Base-by-base conservation (phyloP, 2,797 vertebrate species). In the Enteromius paludinosus region DNA sequence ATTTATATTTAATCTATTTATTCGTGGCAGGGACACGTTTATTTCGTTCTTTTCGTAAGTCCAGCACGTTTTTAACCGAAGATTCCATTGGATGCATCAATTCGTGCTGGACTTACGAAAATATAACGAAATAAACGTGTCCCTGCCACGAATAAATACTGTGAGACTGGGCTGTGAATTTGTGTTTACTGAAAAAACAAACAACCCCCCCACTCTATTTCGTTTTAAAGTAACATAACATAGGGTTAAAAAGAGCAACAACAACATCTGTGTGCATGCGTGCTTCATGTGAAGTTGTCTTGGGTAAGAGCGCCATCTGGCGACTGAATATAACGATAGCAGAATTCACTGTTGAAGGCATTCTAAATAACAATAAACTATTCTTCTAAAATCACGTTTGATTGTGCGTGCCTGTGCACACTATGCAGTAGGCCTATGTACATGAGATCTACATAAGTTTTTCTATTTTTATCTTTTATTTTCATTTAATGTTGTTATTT, bases 251-350 rank as follows among this genome's bases (percentile, higher is more conserved):
- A 18, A 18, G 5, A 2, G 4, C 0, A 3, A 18, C 8, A 41
- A 41, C 38, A 30, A 20, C 8, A 30, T 28, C 18, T 20, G 43
- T 41, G 65, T 17, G 12, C 6, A 12, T 9, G 45, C 15, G 25
- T 12, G 8, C 17, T 7, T n/a, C 25, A 7, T 20, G 62, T 35
- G 20, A 33, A 8, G 20, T 43, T 73, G 30, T 14, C 1, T 56
- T 74, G 30, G 23, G 49, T 38, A 33, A 74, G 71, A 23, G 49
- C 71, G 71, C 71, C 20, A 74, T 38, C 71, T 74, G 23, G 30
- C 17, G 71, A 15, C 20, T 7, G 9, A 20, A 49, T 30, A 17
- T 70, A 10, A 45, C 17, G 3, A 61, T 7, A 28, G 25, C 23
- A 59, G n/a, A 59, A 59, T n/a, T 56, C n/a, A 56, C 18, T 12